phyloP scores from a whole-genome alignment of 2,797 vertebrate species.

The Echeneis naucrates region DNA sequence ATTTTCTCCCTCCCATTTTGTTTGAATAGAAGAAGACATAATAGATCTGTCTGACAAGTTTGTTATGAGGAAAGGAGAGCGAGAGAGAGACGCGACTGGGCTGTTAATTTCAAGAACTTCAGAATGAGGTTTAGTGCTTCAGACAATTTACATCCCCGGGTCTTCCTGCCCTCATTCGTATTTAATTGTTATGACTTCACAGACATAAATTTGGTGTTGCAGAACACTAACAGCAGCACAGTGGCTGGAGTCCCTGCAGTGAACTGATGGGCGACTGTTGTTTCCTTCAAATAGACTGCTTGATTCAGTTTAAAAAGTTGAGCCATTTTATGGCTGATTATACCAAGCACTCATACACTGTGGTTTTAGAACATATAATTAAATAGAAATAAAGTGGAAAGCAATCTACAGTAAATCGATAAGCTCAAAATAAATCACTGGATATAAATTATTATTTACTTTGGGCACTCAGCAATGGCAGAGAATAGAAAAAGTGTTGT shows the following conservation, averaged over 20 bases:
- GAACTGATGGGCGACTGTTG: slow-evolving; percentile 43
- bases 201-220: slow-evolving; percentile 53
- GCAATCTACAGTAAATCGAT: background rate
- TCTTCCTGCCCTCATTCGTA: slow-evolving; percentile 49
- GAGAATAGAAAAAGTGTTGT: slow-evolving; percentile 17
- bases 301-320: slow-evolving; percentile 30
- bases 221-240: slow-evolving; percentile 60
- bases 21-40: slow-evolving; percentile 34
- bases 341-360: background rate
- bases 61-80: slow-evolving; percentile 19
- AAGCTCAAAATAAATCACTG: background rate
- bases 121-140: slow-evolving; percentile 57
- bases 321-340: slow-evolving; percentile 10
- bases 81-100: slow-evolving; percentile 12
- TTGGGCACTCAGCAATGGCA: background rate
- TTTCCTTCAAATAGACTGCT: slow-evolving; percentile 45
- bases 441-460: slow-evolving; percentile 22
- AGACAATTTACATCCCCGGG: slow-evolving; percentile 59
- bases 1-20: slow-evolving; percentile 1
- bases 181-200: slow-evolving; percentile 58
- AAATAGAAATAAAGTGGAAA: slow-evolving; percentile 10
- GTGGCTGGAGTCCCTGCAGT: slow-evolving; percentile 42
- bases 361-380: slow-evolving; percentile 6
- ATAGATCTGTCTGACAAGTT: slow-evolving; percentile 42
- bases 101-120: slow-evolving; percentile 60